Evolutionary conservation across 2,113 vertebrate genomes (phyloP).

Genomic region (Ceyx melanurus): DNA sequence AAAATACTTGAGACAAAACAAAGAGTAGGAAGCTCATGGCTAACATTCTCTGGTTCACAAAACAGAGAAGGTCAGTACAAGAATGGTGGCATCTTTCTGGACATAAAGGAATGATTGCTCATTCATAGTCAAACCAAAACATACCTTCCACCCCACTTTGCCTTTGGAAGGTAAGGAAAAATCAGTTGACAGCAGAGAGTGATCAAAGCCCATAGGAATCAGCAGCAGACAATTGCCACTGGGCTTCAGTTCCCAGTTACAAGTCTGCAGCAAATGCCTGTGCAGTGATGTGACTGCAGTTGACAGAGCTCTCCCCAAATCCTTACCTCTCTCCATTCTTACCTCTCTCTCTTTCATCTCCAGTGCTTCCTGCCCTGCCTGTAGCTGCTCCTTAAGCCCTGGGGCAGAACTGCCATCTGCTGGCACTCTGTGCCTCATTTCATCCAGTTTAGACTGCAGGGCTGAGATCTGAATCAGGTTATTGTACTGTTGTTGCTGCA

Average conservation of each 20-base stretch:
- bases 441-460: constrained; percentile 85
- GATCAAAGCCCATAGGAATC: background rate
- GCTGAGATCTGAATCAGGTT: constrained; percentile 86
- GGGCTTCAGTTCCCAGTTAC: background rate
- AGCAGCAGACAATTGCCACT: background rate
- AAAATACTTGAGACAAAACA: background rate
- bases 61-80: background rate
- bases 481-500: constrained; percentile 85
- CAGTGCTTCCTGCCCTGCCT: constrained; percentile 74
- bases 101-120: background rate
- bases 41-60: background rate
- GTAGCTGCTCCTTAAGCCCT: constrained; percentile 73
- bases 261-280: background rate
- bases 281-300: rapidly evolving
- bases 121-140: background rate
- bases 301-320: background rate
- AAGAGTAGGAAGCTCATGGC: background rate
- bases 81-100: background rate
- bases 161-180: background rate
- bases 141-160: background rate
- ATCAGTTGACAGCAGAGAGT: background rate
- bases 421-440: constrained; percentile 76
- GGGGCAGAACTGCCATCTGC: constrained; percentile 52
- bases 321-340: constrained; percentile 76
- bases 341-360: constrained; percentile 83